These are phyloP conservation scores for Pedetes capensis DNA, from an alignment of 2,113 vertebrate genomes.

Conservation along the genomic window DNA sequence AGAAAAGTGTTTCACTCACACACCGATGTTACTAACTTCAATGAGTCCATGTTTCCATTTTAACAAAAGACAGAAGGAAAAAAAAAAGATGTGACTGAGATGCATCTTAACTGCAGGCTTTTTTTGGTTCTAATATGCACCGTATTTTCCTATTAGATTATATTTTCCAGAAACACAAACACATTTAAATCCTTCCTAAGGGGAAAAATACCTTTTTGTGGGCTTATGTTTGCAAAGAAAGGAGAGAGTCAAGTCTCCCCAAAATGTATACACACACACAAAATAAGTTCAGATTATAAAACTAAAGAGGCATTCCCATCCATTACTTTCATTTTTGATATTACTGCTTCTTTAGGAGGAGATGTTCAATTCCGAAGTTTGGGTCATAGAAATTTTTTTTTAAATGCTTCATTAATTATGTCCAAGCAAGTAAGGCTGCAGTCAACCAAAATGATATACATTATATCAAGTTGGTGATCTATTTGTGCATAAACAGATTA, in stretches of 20 bases:
- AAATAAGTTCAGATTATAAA: slow-evolving; percentile 4
- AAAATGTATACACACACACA: background rate
- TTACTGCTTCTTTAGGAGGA: background rate
- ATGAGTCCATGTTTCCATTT: slow-evolving; percentile 62
- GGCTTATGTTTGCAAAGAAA: slow-evolving; percentile 39
- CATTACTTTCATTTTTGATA: slow-evolving; percentile 33
- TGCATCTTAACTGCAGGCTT: slow-evolving; percentile 71
- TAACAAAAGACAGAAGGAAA: slow-evolving; percentile 53
- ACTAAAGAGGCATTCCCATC: background rate
- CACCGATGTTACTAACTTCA: slow-evolving; percentile 67
- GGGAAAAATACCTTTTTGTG: slow-evolving; percentile 20
- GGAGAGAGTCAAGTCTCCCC: slow-evolving; percentile 8
- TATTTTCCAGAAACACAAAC: slow-evolving; percentile 57
- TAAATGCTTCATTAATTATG: slow-evolving; percentile 11
- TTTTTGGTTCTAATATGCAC: slow-evolving; percentile 72
- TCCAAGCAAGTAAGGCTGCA: background rate
- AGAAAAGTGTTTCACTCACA: slow-evolving; percentile 9
- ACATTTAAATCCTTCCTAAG: slow-evolving; percentile 23
- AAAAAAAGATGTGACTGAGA: slow-evolving; percentile 47
- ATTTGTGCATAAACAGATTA: slow-evolving; percentile 25
- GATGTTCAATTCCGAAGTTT: background rate
- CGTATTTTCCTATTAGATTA: slow-evolving; percentile 64
- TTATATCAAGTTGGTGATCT: background rate
- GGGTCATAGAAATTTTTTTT: too few relatives aligned
- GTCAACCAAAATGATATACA: background rate